Base-by-base conservation (phyloP, 2,888 invertebrate species). In the Nebria salina region DNA sequence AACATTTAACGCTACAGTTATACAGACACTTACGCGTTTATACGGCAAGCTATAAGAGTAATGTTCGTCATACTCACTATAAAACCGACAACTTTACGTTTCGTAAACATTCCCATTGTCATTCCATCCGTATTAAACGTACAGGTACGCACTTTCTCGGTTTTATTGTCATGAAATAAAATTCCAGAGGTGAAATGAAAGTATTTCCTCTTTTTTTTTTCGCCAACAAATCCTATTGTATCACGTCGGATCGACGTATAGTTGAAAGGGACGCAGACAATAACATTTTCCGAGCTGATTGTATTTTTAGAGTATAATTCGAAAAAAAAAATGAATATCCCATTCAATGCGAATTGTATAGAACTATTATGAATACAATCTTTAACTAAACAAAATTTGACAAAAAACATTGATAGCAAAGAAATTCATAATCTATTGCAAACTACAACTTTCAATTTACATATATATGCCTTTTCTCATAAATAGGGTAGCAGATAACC, bases 91-190 rank as follows among this genome's bases (percentile, higher is more conserved):
- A 68, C n/a, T 68, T 68, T 68, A 68, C 68, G 68, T 68, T 68
- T 68, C 68, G 68, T 11, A 68, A 68, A 68, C 68, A 68, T 25
- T 68, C n/a, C n/a, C 68, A 68, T 68, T 68, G 68, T 68, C 68
- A 7, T 54, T 54, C 20, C 68, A 68, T 8, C 20, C 68, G 26
- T 68, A 68, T 26, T 25, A 20, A 68, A 68, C 20, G 68, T 68
- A 26, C 9, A 68, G 26, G 13, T 15, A n/a, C 68, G 26, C 26
- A 68, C 68, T 68, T 26, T 26, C 68, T 20, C 26, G n/a, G 25
- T 72, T 72, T 72, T 72, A 72, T 72, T 72, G 72, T n/a, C 72
- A n/a, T 34, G 72, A 72, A 72, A 72, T 72, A 72, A 72, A 25
- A 72, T 72, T 72, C 72, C 34, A 8, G 34, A 34, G 72, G 26